Conservation (phyloP, 2,888 invertebrate genomes). For the Cenopis cana region DNA sequence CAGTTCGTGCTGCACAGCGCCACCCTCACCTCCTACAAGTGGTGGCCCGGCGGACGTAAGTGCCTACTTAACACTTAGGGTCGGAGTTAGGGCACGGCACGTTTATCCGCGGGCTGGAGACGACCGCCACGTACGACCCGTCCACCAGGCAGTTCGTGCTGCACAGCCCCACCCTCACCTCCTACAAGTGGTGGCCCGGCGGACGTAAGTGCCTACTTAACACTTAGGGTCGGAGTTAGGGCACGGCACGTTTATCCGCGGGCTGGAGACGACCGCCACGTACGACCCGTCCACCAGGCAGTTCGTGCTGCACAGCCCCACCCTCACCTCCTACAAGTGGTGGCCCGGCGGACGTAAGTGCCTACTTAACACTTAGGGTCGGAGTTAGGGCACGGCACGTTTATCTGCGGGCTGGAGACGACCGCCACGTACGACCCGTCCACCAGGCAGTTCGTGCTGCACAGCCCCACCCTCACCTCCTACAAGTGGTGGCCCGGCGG, state of each 20-base stretch:
- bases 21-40: constrained; percentile 94
- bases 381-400: constrained; percentile 96
- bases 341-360: constrained; percentile 97
- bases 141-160: constrained; percentile 93
- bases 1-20: constrained; percentile 96
- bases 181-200: constrained; percentile 99
- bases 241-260: constrained; percentile 96
- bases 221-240: constrained; percentile 86
- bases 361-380: background rate
- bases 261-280: constrained; percentile 96
- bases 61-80: constrained; percentile 50
- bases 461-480: constrained; percentile 94
- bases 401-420: constrained; percentile 96
- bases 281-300: constrained; percentile 93
- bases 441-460: constrained; percentile 93
- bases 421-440: constrained; percentile 94
- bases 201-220: constrained; percentile 88
- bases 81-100: constrained; percentile 95
- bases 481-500: constrained; percentile 99
- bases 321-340: constrained; percentile 96
- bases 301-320: constrained; percentile 95
- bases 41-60: constrained; percentile 98
- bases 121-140: constrained; percentile 95
- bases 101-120: constrained; percentile 96
- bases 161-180: constrained; percentile 93